Evolutionary conservation across 1,140 invertebrate genomes (phyloP), one percentile per base, ranked within the genome.

Genomic region (Tribolium madens): DNA sequence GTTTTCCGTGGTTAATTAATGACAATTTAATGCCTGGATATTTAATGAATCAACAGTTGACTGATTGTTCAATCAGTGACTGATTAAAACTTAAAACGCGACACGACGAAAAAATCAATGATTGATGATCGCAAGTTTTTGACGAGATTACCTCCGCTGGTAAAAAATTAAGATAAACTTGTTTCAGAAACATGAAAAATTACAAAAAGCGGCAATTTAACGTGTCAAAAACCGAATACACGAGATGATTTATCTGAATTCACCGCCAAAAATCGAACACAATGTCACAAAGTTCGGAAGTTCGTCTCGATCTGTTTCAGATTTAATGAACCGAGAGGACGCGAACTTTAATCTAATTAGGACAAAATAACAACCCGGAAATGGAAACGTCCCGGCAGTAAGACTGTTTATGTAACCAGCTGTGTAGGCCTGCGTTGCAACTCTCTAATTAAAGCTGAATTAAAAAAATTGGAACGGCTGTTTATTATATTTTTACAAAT

Each of bases 11-110:
- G 57, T 64, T 64, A 64, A 64, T 64, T 64, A 64, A 33, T 64
- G 57, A 33, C 21, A 33, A 64, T 64, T 33, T 64, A 33, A 13
- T 64, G 0, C 57, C 36, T 33, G 57, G 14, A 64, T 64, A 33
- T 64, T 64, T 64, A 64, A 64, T 64, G 26, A 64, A 64, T 64
- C 57, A 33, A 64, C 57, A 64, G 57, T 33, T 64, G 57, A 64
- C 57, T 64, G 57, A 64, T 33, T 64, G 26, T 12, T 26, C 57
- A 64, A 64, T 64, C 57, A 33, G n/a, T 31, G 12, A 1, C 31
- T 64, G 14, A 64, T 64, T 64, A 64, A 33, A 64, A 33, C 26
- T 64, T 31, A 33, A 64, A 31, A 15, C 6, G 18, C 9, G 1
- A 17, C 18, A 33, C 57, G 4, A 64, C 3, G 21, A 26, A 64